These are phyloP conservation scores for Drosophila asahinai DNA, from an alignment of 1,140 invertebrate genomes.

Conservation along the genomic window DNA sequence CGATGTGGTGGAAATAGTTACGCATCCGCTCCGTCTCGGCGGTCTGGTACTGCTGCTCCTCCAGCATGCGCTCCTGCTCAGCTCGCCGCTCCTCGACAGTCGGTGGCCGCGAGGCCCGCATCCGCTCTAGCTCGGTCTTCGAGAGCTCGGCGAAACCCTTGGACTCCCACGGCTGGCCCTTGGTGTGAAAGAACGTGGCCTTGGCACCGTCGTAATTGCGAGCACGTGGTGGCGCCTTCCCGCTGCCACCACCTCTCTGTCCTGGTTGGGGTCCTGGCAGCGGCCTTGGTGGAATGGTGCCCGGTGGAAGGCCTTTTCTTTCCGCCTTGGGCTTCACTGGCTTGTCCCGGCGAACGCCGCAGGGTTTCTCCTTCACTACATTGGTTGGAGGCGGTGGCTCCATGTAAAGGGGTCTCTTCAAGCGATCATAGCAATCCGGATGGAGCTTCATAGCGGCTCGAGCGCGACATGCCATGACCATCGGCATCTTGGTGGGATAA, in stretches of 20 bases:
- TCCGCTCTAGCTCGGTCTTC: conserved; percentile 49
- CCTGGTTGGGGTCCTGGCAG: not conserved
- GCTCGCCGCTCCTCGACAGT: conserved; percentile 51
- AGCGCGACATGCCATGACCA: conserved; percentile 52
- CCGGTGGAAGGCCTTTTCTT: conserved; percentile 40
- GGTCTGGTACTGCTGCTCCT: conserved; percentile 51
- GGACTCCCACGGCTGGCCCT: conserved; percentile 65
- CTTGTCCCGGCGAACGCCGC: conserved; percentile 24
- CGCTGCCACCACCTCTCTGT: conserved; percentile 5
- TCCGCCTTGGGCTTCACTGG: conserved; percentile 13
- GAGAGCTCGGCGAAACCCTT: conserved; percentile 50
- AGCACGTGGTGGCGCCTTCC: conserved; percentile 24
- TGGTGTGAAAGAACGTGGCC: conserved; percentile 65
- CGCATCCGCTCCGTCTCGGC: conserved; percentile 61
- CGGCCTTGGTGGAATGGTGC: conserved; percentile 40
- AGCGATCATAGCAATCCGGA: conserved; percentile 59
- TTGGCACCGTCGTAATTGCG: conserved; percentile 45
- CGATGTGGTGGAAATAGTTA: conserved; percentile 53
- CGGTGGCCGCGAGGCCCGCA: conserved; percentile 41
- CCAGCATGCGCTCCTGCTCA: conserved; percentile 45
- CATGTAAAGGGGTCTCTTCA: conserved; percentile 43
- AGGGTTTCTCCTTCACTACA: conserved; percentile 14
- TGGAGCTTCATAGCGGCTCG: conserved; percentile 21
- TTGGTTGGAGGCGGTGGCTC: not conserved
- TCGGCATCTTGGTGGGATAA: conserved; percentile 41